A percentile compares a stretch with the other conserved stretches of the same genome.
Conservation (phyloP, 2,797 vertebrate species). For the Alca torda region DNA sequence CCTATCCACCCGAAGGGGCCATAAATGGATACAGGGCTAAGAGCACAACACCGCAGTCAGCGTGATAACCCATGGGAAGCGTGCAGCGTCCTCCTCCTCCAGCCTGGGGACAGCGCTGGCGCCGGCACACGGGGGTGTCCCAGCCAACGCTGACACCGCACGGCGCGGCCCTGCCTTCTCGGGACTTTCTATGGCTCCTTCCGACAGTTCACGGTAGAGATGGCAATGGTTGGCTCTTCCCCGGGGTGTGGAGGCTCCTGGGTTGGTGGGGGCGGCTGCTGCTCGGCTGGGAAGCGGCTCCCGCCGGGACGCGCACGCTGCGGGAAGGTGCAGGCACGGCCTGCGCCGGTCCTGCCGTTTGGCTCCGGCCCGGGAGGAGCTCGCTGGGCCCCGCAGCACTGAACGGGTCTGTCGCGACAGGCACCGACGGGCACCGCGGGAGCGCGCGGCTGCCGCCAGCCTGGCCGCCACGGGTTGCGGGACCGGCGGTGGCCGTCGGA, state of each 20-base stretch:
- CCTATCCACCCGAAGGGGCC: not conserved
- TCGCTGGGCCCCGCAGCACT: too few relatives aligned
- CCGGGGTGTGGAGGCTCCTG: not conserved
- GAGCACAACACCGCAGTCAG: not conserved
- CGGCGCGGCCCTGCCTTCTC: not conserved
- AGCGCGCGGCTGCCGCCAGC: not conserved
- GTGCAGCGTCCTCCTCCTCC: not conserved
- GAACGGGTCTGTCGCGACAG: too few relatives aligned
- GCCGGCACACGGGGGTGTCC: not conserved
- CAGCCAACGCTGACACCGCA: not conserved
- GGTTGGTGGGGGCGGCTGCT: too few relatives aligned
- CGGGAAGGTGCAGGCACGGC: not conserved
- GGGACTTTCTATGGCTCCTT: not conserved
- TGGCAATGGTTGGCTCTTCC: not conserved
- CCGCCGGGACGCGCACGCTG: not conserved
- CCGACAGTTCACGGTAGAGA: not conserved
- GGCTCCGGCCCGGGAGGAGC: not conserved
- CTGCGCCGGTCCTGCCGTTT: not conserved
- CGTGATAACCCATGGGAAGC: not conserved
- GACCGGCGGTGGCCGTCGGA: fast-evolving
- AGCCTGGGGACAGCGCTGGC: not conserved
- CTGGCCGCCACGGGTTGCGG: not conserved
- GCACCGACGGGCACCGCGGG: not conserved
- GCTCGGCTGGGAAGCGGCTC: not conserved
- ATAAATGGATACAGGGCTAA: not conserved